phyloP scores from a whole-genome alignment of 2,113 vertebrate species.

The Percopsis transmontana region DNA sequence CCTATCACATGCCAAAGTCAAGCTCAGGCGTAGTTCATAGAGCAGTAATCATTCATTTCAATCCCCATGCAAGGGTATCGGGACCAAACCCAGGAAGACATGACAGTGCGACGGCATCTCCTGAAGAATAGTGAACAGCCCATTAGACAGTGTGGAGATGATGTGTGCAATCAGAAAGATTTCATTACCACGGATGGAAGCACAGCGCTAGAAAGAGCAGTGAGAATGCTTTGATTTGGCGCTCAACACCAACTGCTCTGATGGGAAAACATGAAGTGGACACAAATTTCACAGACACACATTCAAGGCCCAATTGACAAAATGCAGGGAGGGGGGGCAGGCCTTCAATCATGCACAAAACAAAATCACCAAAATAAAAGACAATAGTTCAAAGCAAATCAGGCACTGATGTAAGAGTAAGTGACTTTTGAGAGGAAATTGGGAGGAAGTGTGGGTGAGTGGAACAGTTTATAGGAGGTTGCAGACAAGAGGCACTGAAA shows the following conservation, averaged over 20 bases:
- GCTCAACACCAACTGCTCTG: conserved; percentile 38
- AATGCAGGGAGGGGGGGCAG: conserved; percentile 61
- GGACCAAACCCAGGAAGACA: background rate
- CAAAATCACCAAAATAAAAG: conserved; percentile 19
- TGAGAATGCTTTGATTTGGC: conserved; percentile 39
- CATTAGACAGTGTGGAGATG: conserved; percentile 46
- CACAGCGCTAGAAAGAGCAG: conserved; percentile 44
- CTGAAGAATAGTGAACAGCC: conserved; percentile 14
- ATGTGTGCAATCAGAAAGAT: conserved; percentile 38
- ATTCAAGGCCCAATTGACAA: conserved; percentile 54
- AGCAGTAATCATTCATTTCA: conserved; percentile 21
- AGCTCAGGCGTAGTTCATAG: conserved; percentile 31
- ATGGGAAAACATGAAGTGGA: conserved; percentile 36
- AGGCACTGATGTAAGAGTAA: conserved; percentile 40
- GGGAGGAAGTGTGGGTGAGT: conserved; percentile 58
- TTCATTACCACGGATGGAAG: conserved; percentile 35
- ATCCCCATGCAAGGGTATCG: conserved; percentile 57
- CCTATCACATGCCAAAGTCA: conserved; percentile 9
- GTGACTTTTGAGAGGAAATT: conserved; percentile 54
- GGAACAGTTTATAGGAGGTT: conserved; percentile 16
- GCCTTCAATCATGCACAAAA: conserved; percentile 65
- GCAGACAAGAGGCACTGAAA: conserved; percentile 44
- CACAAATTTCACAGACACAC: conserved; percentile 47
- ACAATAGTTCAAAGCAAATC: conserved; percentile 25
- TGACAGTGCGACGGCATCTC: conserved; percentile 28